Evolutionary conservation across 2,113 vertebrate genomes (phyloP).

Genomic region (Megalops atlanticus): DNA sequence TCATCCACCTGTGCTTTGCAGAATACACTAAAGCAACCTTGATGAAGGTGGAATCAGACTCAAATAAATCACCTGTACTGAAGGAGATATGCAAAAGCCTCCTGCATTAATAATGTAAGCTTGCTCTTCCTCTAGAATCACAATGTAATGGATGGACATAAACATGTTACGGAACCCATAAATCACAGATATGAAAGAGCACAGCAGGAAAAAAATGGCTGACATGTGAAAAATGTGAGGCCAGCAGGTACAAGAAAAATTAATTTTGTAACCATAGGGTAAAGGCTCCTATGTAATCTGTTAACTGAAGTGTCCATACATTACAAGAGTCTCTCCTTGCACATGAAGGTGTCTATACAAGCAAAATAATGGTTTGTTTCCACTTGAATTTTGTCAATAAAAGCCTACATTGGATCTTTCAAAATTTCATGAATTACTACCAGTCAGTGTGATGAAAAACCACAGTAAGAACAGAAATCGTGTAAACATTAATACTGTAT

Average conservation of each 20-base stretch:
- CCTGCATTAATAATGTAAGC: slow-evolving; percentile 12
- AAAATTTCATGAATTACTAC: not conserved
- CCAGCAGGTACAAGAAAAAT: slow-evolving; percentile 5
- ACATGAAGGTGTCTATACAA: not conserved
- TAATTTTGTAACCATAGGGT: slow-evolving; percentile 18
- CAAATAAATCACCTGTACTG: slow-evolving; percentile 10
- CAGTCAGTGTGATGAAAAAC: not conserved
- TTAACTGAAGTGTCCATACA: not conserved
- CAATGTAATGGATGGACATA: slow-evolving; percentile 20
- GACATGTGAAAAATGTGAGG: slow-evolving; percentile 18
- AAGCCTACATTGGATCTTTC: not conserved
- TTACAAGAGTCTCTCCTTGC: not conserved
- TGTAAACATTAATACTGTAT: not conserved
- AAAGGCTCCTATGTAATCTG: slow-evolving; percentile 15
- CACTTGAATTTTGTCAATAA: not conserved
- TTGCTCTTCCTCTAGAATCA: slow-evolving; percentile 6
- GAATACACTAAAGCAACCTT: not conserved
- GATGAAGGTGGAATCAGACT: not conserved
- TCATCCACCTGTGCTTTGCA: not conserved
- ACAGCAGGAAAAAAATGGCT: slow-evolving; percentile 16
- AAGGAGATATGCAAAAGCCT: slow-evolving; percentile 15
- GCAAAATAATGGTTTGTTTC: not conserved
- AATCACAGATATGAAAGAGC: slow-evolving; percentile 22
- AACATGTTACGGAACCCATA: slow-evolving; percentile 17
- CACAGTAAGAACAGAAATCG: not conserved